Base-by-base conservation (phyloP, 2,113 vertebrate species). In the Castor canadensis region DNA sequence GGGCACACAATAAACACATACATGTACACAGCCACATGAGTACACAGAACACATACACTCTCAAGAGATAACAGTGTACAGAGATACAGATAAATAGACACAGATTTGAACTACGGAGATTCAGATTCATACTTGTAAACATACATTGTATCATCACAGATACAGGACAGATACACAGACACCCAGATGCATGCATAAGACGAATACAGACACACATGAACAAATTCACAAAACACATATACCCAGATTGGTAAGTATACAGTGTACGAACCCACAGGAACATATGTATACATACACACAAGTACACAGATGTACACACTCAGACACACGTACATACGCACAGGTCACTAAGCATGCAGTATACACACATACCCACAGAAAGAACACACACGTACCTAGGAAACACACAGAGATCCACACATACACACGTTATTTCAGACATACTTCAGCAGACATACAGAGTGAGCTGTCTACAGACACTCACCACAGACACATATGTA, bases 131-230 rank as follows among this genome's bases (percentile, higher is more conserved):
- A n/a, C n/a, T n/a, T n/a, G n/a, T n/a, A n/a, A n/a, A n/a, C n/a
- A n/a, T n/a, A n/a, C n/a, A n/a, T n/a, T n/a, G 52, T n/a, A 28
- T 1, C n/a, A 9, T 6, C 28, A 20, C 8, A 15, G 7, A 38
- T 7, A 38, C 54, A 28, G 47, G 38, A 11, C 66, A 5, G 54
- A n/a, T 30, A 28, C 32, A 13, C 32, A 75, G 24, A 5, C 17
- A 10, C 24, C 35, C 71, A 49, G 11, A 73, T 13, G 30, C 22
- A n/a, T 7, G 20, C 1, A 24, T 16, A 60, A 26, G 28, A n/a
- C 5, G 43, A 47, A 30, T 6, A 47, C 11, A 76, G 9, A 89
- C n/a, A 72, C 9, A 32, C 9, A 45, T 4, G 3, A 5, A 13
- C 26, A 81, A 1, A 30, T 2, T 26, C 47, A 38, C 16, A 71